Conservation (phyloP, 2,888 invertebrate genomes). For the Gortyna flavago region DNA sequence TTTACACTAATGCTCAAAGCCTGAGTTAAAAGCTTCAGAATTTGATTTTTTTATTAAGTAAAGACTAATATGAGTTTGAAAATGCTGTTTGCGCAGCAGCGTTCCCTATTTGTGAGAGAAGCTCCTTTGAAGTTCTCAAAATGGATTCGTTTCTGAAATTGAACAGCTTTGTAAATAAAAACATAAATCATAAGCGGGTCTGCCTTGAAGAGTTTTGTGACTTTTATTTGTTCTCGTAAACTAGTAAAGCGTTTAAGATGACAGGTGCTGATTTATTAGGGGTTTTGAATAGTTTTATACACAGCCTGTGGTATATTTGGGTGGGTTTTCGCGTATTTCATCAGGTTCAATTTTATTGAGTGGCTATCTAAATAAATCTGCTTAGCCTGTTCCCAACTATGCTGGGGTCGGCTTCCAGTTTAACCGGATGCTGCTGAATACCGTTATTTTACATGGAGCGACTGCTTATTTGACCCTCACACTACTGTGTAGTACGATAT, state of each 20-base stretch:
- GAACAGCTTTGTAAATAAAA: slow-evolving; percentile 47
- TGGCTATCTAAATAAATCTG: neutral
- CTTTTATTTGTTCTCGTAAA: slow-evolving; percentile 54
- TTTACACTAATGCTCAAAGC: slow-evolving; percentile 2
- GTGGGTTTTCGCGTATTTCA: slow-evolving; percentile 4
- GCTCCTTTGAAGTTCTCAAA: slow-evolving; percentile 42
- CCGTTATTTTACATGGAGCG: neutral
- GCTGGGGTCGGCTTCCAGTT: neutral
- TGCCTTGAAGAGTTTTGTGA: slow-evolving; percentile 46
- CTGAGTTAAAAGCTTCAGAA: slow-evolving; percentile 3
- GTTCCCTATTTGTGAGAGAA: slow-evolving; percentile 12
- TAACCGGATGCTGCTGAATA: neutral
- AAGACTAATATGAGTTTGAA: slow-evolving; percentile 23
- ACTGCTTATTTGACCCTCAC: neutral
- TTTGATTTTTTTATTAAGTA: slow-evolving; percentile 35
- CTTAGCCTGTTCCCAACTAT: neutral
- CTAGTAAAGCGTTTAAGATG: slow-evolving; percentile 44
- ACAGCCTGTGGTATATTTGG: neutral
- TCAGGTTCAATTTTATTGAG: neutral
- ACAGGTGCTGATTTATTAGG: slow-evolving; percentile 41
- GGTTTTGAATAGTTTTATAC: slow-evolving; percentile 19
- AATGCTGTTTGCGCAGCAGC: slow-evolving; percentile 26
- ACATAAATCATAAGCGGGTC: slow-evolving; percentile 41
- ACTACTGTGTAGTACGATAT: neutral
- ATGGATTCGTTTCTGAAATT: slow-evolving; percentile 24